Evolutionary conservation across 2,888 invertebrate species (phyloP).

Genomic region (Drosophila anomalata): DNA sequence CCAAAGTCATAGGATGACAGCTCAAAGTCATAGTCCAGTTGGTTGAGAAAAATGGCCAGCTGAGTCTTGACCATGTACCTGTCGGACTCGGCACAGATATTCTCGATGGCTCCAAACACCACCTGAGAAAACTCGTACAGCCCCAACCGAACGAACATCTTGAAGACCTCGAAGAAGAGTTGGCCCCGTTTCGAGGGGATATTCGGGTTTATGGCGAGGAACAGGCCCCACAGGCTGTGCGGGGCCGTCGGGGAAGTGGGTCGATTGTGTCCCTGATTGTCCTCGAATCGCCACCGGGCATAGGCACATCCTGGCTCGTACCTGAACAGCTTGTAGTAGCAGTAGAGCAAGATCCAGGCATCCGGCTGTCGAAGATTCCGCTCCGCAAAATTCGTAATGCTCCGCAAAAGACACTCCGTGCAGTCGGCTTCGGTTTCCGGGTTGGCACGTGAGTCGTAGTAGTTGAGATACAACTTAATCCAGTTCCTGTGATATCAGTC

Average conservation of each 20-base stretch:
- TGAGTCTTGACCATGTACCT: slow-evolving; percentile 66
- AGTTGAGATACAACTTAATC: slow-evolving; percentile 65
- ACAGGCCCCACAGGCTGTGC: slow-evolving; percentile 62
- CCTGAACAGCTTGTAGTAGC: slow-evolving; percentile 64
- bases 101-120: slow-evolving; percentile 57
- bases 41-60: slow-evolving; percentile 52
- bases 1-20: slow-evolving; percentile 17
- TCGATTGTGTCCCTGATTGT: slow-evolving; percentile 18
- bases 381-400: slow-evolving; percentile 43
- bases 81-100: slow-evolving; percentile 51
- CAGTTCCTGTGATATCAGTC: slow-evolving; percentile 45
- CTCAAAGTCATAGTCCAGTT: slow-evolving; percentile 37
- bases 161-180: slow-evolving; percentile 52
- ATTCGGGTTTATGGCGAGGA: slow-evolving; percentile 34
- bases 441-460: slow-evolving; percentile 54
- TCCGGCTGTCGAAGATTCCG: slow-evolving; percentile 36
- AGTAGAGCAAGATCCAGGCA: slow-evolving; percentile 73
- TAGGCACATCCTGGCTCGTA: slow-evolving; percentile 69
- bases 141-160: slow-evolving; percentile 62
- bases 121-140: slow-evolving; percentile 72
- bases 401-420: slow-evolving; percentile 60
- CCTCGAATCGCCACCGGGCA: slow-evolving; percentile 72
- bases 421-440: slow-evolving; percentile 46
- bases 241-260: slow-evolving; percentile 38
- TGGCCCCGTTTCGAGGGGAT: slow-evolving; percentile 18